Evolutionary conservation across 2,797 vertebrate genomes (phyloP), one percentile per base, ranked within the genome.

Genomic region (Lophius americanus): DNA sequence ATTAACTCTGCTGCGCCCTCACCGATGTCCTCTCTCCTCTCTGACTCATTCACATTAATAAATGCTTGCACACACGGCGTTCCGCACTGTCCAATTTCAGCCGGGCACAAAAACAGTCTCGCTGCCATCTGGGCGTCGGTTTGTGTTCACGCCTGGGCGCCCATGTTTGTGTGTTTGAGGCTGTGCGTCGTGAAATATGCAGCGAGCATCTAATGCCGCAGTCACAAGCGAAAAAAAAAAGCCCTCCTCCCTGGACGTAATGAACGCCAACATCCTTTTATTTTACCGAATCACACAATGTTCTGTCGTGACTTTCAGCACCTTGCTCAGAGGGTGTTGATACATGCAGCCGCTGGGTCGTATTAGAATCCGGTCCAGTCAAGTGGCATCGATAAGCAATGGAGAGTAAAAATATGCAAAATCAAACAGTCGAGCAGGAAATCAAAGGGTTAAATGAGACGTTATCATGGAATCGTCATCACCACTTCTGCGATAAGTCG

Each of bases 81-180:
- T n/a, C 53, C 32, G 23, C 35, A 9, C 32, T 43, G 50, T 65
- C 70, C 73, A 66, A 65, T 69, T 51, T 32, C 64, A 64, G 42
- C 13, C 51, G 10, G 60, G 35, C 66, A n/a, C 38, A 54, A 76
- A 48, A 76, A 48, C 23, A 63, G 70, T 65, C 61, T 59, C 9
- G 1, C 61, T 60, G 57, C 78, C 75, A 76, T 79, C 77, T 75
- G 78, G 51, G 64, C 59, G 50, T 11, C 43, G 7, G 69, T 76
- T 70, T 73, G 64, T 53, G 43, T 75, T 64, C 63, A 57, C 59
- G 76, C 66, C 43, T 75, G 50, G 33, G n/a, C 65, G 60, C 56
- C 5, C 32, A 43, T 60, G 43, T 64, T 60, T 63, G 52, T 43
- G 44, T 9, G 57, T 58, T 55, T 55, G 35, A 63, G 57, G 60